A percentile compares a stretch with the other conserved stretches of the same genome.
Conservation (phyloP, 2,888 invertebrate species). For the Proisotoma minuta region DNA sequence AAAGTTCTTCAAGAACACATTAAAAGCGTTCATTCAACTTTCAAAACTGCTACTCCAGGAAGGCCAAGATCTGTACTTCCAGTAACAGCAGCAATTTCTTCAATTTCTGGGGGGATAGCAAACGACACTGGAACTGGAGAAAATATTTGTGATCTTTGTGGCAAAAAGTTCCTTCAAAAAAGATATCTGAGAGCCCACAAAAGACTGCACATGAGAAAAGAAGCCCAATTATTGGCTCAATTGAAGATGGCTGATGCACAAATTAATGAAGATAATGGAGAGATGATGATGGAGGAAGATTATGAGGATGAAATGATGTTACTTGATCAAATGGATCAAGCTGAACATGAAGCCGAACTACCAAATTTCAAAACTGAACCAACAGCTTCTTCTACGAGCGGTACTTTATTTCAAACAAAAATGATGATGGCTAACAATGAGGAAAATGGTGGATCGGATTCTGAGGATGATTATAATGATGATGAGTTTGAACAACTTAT, state of each 20-base stretch:
- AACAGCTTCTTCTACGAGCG: not conserved
- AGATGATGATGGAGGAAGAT: not conserved
- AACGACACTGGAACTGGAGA: conserved; percentile 19
- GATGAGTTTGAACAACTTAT: not conserved
- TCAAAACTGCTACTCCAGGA: not conserved
- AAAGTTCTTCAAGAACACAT: not conserved
- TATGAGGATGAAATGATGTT: not conserved
- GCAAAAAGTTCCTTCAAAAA: conserved; percentile 6
- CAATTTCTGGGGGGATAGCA: too few relatives aligned
- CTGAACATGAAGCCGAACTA: not conserved
- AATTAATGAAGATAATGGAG: conserved; percentile 3
- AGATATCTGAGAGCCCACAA: conserved; percentile 3
- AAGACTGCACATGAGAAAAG: conserved; percentile 3
- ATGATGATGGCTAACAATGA: not conserved
- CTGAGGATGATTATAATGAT: not conserved
- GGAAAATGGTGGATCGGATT: not conserved
- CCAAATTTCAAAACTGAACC: not conserved
- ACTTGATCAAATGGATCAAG: not conserved
- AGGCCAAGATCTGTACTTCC: not conserved
- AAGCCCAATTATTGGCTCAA: not conserved
- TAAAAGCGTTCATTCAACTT: not conserved
- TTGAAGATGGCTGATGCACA: conserved; percentile 1
- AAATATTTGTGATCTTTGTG: conserved; percentile 4
- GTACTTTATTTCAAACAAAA: not conserved
- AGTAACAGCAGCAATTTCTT: too few relatives aligned